Base-by-base conservation (phyloP, 1,140 invertebrate genomes). In the Pseudomyrmex cubaensis region DNA sequence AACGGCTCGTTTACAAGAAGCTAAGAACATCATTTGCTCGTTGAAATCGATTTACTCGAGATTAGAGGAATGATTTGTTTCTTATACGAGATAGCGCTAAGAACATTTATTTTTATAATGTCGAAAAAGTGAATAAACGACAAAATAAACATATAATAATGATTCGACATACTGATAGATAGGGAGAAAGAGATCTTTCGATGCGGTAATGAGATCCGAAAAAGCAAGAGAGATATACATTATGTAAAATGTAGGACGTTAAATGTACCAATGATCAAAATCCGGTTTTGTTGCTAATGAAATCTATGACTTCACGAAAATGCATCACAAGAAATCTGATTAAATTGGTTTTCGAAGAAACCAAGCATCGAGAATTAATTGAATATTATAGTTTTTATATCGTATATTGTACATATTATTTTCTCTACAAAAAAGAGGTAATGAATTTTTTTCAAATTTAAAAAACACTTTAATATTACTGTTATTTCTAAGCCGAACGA, bases 11-110 rank as follows among this genome's bases (percentile, higher is more conserved):
- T 25, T 5, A 22, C 7, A 46, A 69, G 44, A 59, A 56, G 4
- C 44, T 57, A n/a, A 69, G 54, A 78, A n/a, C 25, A 77, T 15
- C 13, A 56, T 69, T 72, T 20, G 44, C 46, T 17, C 15, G n/a
- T 82, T 64, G 25, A 72, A 70, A 86, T 80, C 85, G 85, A 86
- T 84, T 86, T 86, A 69, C 48, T 84, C 20, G 9, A 84, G 82
- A 86, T 86, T 86, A 86, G 74, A 74, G 66, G 62, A 67, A 86
- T 78, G 48, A 78, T 66, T 72, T 62, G 20, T 15, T 63, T 52
- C 54, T 78, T 61, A 4, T 22, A 57, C 35, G 70, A 35, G 5
- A 59, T 76, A 57, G n/a, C 72, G n/a, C 72, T 83, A 63, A 82
- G 46, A 50, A 61, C 66, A 85, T 85, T 85, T 77, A 85, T 63